Base-by-base conservation (phyloP, 2,797 vertebrate species). In the Lepidocolaptes lacrymiger region DNA sequence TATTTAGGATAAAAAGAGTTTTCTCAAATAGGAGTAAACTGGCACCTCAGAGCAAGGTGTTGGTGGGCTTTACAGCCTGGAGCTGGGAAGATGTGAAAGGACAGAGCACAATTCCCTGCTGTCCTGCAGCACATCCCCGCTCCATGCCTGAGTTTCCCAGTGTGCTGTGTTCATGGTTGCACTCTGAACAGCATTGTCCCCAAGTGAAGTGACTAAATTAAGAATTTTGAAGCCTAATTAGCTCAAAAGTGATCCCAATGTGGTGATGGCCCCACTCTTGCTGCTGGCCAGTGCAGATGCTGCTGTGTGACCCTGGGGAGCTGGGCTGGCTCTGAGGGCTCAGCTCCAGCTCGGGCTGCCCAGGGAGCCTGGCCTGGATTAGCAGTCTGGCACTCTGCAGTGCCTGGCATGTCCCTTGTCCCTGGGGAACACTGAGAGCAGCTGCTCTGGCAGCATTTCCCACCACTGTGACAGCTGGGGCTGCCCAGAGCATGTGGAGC, bases 381-480 rank as follows among this genome's bases (percentile, higher is more conserved):
- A 81, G 34, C 84, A 93, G 0, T 90, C 88, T 87, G 94, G 62
- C 78, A 51, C 49, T 84, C 7, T 43, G 72, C 55, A 10, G 68
- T 46, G 63, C 49, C 52, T 34, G 4, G 55, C 59, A 10, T 20
- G n/a, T 85, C 63, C 59, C 74, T 58, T 68, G 51, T 89, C 84
- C 81, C 63, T 0, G 0, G 34, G 54, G 75, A 85, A 10, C 1
- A 2, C 0, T 2, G 78, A 44, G 72, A 92, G 82, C 95, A 95
- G 91, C 91, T 93, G 96, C 81, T 62, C 51, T 30, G 59, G 68
- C 85, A 92, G 28, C 4, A 0, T 59, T 90, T 67, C 88, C 69
- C 61, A 48, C n/a, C 1, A 5, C 69, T 0, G 8, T 55, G 92
- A 80, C 94, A 96, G 94, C 89, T 95, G 94, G 69, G 72, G 72